Evolutionary conservation across 1,140 invertebrate species (phyloP).

Genomic region (Pomacea maculata): DNA sequence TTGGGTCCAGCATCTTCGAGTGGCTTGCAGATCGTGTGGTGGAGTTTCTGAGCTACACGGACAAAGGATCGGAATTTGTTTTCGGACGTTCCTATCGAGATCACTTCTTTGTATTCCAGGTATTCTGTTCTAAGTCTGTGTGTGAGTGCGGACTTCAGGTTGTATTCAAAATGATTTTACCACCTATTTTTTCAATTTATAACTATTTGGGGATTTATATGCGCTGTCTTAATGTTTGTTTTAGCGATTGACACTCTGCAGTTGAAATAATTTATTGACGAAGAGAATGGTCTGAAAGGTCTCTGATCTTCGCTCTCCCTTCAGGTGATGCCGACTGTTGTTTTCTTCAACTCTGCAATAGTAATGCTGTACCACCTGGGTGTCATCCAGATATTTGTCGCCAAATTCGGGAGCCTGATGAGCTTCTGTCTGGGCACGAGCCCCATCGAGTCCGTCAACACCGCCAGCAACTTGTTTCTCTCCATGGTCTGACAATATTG

Average conservation of each 20-base stretch:
- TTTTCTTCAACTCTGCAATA: constrained; percentile 57
- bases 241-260: too few species aligned
- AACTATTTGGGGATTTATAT: too few species aligned
- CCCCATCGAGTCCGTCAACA: constrained; percentile 52
- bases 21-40: constrained; percentile 79
- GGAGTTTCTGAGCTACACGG: constrained; percentile 80
- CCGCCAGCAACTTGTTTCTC: constrained; percentile 60
- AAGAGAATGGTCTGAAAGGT: too few species aligned
- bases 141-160: not conserved
- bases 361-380: constrained; percentile 55
- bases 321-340: constrained; percentile 45
- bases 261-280: too few species aligned
- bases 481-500: constrained; percentile 39
- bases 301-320: not conserved
- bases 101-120: constrained; percentile 59
- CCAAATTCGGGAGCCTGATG: constrained; percentile 46
- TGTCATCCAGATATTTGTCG: constrained; percentile 53
- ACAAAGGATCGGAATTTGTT: constrained; percentile 83
- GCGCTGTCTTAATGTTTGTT: too few species aligned
- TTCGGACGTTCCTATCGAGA: constrained; percentile 74
- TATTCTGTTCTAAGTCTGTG: constrained; percentile 21
- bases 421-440: constrained; percentile 49
- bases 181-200: too few species aligned
- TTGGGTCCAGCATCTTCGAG: constrained; percentile 79
- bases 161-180: too few species aligned